phyloP scores from a whole-genome alignment of 2,888 invertebrate genomes.

The Lepidochrysops patricia region DNA sequence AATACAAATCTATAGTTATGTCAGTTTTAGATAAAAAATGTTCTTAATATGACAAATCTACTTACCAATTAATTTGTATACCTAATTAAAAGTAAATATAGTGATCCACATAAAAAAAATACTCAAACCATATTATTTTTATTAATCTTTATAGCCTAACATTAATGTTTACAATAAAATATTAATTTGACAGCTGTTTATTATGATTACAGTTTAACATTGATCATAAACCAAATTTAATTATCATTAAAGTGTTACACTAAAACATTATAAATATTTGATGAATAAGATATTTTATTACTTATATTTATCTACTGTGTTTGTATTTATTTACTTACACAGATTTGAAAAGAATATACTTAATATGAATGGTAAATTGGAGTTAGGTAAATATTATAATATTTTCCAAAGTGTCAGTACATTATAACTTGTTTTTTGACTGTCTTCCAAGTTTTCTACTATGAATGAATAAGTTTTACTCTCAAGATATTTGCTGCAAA shows the following conservation, averaged over 20 bases:
- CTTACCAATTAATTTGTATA: not conserved
- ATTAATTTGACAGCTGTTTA: slow-evolving; percentile 12
- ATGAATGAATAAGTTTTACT: not conserved
- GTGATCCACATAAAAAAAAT: not conserved
- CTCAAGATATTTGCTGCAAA: not conserved
- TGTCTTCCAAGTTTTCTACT: not conserved
- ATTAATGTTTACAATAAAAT: not conserved
- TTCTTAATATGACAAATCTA: no score
- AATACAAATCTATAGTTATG: no score
- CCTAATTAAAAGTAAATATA: not conserved
- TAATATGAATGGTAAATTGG: no score
- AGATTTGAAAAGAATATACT: no score
- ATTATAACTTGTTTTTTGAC: no score
- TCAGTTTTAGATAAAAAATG: no score
- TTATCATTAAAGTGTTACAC: not conserved
- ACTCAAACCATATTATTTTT: not conserved
- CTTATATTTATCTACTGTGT: not conserved
- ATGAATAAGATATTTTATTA: not conserved
- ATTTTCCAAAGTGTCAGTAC: no score
- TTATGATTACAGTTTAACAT: slow-evolving; percentile 2
- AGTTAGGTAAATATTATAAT: no score
- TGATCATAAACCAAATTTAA: slow-evolving; percentile 10
- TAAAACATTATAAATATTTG: slow-evolving; percentile 2
- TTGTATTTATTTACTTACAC: no score
- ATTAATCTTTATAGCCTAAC: not conserved